These are phyloP conservation scores for Epistrophella euchroma DNA, from an alignment of 2,888 invertebrate genomes.

Conservation along the genomic window DNA sequence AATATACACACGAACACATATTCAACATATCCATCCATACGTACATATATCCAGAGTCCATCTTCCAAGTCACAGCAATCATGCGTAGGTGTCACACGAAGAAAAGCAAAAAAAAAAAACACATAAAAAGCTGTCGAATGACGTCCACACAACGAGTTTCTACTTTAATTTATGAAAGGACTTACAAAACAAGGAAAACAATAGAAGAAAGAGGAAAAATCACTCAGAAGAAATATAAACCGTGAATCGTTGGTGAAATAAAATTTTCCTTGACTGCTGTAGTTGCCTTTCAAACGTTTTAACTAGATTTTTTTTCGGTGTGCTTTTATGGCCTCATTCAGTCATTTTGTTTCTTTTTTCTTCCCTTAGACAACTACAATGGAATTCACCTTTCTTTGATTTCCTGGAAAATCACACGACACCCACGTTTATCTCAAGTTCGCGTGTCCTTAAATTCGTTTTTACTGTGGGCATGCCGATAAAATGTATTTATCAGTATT, in stretches of 20 bases:
- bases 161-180: conserved; percentile 52
- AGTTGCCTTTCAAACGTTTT: conserved; percentile 50
- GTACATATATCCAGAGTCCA: conserved; percentile 5
- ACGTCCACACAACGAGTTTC: conserved; percentile 63
- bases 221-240: conserved; percentile 3
- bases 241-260: conserved; percentile 62
- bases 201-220: conserved; percentile 21
- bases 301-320: conserved; percentile 44
- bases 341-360: conserved; percentile 42
- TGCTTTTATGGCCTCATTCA: conserved; percentile 54
- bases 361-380: conserved; percentile 53
- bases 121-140: conserved; percentile 64
- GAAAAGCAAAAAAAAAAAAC: conserved; percentile 40
- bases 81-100: conserved; percentile 62
- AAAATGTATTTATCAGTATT: conserved; percentile 63
- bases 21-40: conserved; percentile 21
- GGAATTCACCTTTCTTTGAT: conserved; percentile 50
- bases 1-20: conserved; percentile 55
- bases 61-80: conserved; percentile 39
- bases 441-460: conserved; percentile 60
- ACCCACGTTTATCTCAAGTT: conserved; percentile 69
- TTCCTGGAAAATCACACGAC: conserved; percentile 50
- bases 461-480: conserved; percentile 32
- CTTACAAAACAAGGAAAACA: conserved; percentile 36
- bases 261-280: conserved; percentile 40